Percentiles rank a stretch among this genome's conserved stretches.
Conservation (phyloP, 2,888 invertebrate genomes). For the Rhamphomyia laevipes region DNA sequence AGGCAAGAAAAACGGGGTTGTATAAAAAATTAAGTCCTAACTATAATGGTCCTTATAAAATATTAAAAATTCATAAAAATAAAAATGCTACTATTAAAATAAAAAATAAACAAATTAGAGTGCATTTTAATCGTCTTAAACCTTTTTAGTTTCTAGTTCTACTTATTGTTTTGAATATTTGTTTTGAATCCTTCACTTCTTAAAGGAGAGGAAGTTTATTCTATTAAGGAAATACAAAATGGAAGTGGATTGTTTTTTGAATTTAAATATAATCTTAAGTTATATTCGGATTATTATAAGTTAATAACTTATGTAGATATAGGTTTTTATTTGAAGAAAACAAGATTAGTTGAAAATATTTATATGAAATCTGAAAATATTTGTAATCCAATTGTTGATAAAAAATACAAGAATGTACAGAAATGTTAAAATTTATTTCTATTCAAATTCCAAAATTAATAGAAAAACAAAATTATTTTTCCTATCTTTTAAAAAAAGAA, state of each 20-base stretch:
- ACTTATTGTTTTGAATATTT: too few species aligned
- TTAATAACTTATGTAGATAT: slow-evolving; percentile 5
- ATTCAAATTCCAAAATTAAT: too few species aligned
- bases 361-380: neutral
- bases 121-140: too few species aligned
- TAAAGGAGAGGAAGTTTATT: too few species aligned
- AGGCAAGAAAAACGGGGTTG: slow-evolving; percentile 1
- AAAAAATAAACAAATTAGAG: too few species aligned
- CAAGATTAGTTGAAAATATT: slow-evolving; percentile 1
- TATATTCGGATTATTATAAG: neutral
- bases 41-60: slow-evolving; percentile 8
- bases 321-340: slow-evolving; percentile 1
- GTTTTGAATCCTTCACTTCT: too few species aligned
- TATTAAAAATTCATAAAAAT: slow-evolving; percentile 1
- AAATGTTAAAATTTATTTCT: neutral
- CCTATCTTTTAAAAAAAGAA: too few species aligned
- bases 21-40: slow-evolving; percentile 7
- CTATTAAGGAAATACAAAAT: too few species aligned
- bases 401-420: neutral
- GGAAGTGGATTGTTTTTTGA: too few species aligned
- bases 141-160: too few species aligned
- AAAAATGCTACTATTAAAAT: too few species aligned
- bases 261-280: neutral
- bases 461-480: too few species aligned
- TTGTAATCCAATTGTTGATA: neutral